These are phyloP conservation scores for Microctonus hyperodae DNA, from an alignment of 2,888 invertebrate species.

Conservation along the genomic window DNA sequence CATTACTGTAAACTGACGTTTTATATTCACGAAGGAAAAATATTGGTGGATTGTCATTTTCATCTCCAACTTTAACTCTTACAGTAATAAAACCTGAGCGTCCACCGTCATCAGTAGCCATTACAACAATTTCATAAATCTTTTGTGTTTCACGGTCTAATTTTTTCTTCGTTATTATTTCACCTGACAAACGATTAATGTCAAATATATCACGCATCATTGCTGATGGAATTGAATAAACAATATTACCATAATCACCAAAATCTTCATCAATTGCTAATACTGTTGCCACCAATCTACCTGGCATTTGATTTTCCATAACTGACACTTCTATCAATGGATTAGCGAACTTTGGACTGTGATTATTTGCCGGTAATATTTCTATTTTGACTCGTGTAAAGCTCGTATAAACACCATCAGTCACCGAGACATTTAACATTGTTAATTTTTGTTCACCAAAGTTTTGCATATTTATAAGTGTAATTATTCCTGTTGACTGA, in stretches of 20 bases:
- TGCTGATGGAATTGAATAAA: constrained; percentile 81
- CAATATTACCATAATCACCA: constrained; percentile 77
- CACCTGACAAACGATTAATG: constrained; percentile 76
- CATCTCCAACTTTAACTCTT: constrained; percentile 81
- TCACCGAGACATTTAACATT: constrained; percentile 89
- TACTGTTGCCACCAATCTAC: constrained; percentile 76
- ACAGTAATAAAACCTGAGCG: constrained; percentile 77
- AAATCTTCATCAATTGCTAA: constrained; percentile 83
- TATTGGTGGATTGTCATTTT: constrained; percentile 83
- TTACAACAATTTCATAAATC: constrained; percentile 78
- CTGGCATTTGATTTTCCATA: constrained; percentile 81
- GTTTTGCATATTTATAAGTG: constrained; percentile 77
- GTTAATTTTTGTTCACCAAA: constrained; percentile 73
- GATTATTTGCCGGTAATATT: constrained; percentile 79
- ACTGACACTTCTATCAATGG: constrained; percentile 81
- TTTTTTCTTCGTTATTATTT: constrained; percentile 72
- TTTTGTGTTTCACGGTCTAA: constrained; percentile 79
- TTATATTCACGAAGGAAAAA: constrained; percentile 82
- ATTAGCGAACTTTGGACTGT: constrained; percentile 81
- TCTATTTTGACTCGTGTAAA: constrained; percentile 84
- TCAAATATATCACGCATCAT: constrained; percentile 76
- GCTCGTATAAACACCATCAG: constrained; percentile 93
- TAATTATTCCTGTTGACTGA: constrained; percentile 69
- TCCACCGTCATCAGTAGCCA: constrained; percentile 85
- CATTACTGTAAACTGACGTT: constrained; percentile 72